These are phyloP conservation scores for Podarcis siculus DNA, from an alignment of 2,797 vertebrate genomes.

Conservation along the genomic window DNA sequence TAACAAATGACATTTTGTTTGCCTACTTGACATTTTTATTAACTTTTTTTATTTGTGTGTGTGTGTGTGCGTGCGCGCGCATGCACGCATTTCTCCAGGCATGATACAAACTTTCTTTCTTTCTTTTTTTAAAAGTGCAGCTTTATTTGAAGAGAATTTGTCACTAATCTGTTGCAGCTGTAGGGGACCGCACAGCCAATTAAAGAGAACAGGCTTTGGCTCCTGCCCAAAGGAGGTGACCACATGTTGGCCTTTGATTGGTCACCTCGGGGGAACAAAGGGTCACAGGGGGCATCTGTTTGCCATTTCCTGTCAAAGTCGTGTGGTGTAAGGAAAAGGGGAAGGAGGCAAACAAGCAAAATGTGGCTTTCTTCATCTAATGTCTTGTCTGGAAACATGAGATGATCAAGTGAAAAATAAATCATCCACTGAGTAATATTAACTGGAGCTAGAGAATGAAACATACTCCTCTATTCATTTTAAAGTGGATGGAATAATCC, in stretches of 20 bases:
- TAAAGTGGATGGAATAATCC: background rate
- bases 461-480: background rate
- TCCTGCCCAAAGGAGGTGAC: slow-evolving; percentile 81
- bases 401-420: slow-evolving; percentile 23
- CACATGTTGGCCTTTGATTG: slow-evolving; percentile 85
- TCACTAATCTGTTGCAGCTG: slow-evolving; percentile 90
- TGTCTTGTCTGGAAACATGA: slow-evolving; percentile 50
- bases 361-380: slow-evolving; percentile 43
- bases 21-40: slow-evolving; percentile 72
- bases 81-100: slow-evolving; percentile 52
- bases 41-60: slow-evolving; percentile 56
- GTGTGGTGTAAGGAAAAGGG: slow-evolving; percentile 64
- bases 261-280: slow-evolving; percentile 69
- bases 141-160: slow-evolving; percentile 81
- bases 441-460: slow-evolving; percentile 15
- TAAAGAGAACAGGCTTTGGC: slow-evolving; percentile 85
- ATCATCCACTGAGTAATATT: background rate
- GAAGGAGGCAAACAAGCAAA: slow-evolving; percentile 71
- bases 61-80: background rate
- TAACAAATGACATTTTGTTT: slow-evolving; percentile 69
- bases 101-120: slow-evolving; percentile 32
- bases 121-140: slow-evolving; percentile 48
- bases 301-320: slow-evolving; percentile 84
- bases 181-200: slow-evolving; percentile 83
- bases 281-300: slow-evolving; percentile 81